Base-by-base conservation (phyloP, 2,113 vertebrate species). In the Thryonomys swinderianus region DNA sequence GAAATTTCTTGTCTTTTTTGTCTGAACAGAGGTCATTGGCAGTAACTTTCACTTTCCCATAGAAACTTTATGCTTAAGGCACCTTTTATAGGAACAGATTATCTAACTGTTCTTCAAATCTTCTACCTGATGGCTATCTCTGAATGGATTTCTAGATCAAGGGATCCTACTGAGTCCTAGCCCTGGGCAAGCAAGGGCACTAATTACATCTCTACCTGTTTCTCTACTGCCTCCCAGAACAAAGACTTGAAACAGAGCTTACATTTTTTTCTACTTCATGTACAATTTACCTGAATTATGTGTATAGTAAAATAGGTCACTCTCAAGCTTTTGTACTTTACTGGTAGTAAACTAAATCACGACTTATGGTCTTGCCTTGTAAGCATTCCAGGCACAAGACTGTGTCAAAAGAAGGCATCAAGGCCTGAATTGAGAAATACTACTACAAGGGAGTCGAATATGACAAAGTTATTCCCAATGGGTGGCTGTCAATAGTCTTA, bases 1-100 rank as follows among this genome's bases (percentile, higher is more conserved):
- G 45, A 7, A n/a, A 16, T 81, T 90, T 82, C 34, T 74, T 37
- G 10, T 85, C 78, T 93, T 79, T 69, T 94, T 81, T 32, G 80
- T 25, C 27, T 88, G 37, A 40, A 20, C 7, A 66, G 0, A 45
- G 20, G 18, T 88, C 66, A 64, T 34, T 53, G 37, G 67, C n/a
- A 9, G 27, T 53, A 5, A 11, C 27, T 61, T 0, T 78, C 13
- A n/a, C 17, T 37, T 90, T 62, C 40, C 17, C 30, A 74, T 42
- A 23, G 23, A 45, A 93, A 69, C 20, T 74, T 40, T 20, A 12
- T 79, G 55, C 45, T 81, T 30, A 90, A 88, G 48, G 13, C 16
- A 27, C 9, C 0, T 83, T 93, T 42, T 45, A 23, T 45, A 48
- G 61, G 73, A 95, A 85, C 74, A 59, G 21, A 57, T 74, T 7